These are phyloP conservation scores for Drosophila neocordata DNA, from an alignment of 1,140 invertebrate genomes.

Conservation along the genomic window DNA sequence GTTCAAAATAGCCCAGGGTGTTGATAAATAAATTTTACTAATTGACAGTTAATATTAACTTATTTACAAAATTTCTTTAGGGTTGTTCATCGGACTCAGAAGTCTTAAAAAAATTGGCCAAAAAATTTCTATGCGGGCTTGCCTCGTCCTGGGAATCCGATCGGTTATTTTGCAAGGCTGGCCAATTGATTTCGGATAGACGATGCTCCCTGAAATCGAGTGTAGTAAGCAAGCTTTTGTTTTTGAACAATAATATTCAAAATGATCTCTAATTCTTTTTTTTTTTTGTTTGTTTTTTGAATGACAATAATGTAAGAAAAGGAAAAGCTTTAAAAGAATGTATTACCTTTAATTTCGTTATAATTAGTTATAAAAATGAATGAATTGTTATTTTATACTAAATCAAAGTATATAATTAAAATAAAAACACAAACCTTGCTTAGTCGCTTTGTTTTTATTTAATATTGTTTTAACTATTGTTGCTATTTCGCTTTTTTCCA, in stretches of 20 bases:
- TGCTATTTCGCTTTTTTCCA: background rate
- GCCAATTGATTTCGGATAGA: background rate
- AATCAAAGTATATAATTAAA: too few relatives aligned
- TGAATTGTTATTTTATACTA: too few relatives aligned
- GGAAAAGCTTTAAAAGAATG: background rate
- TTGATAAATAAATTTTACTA: background rate
- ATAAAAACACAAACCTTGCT: too few relatives aligned
- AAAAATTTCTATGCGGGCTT: slow-evolving; percentile 3
- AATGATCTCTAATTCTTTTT: background rate
- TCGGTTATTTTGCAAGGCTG: slow-evolving; percentile 1
- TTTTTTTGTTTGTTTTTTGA: background rate
- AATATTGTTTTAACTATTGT: too few relatives aligned
- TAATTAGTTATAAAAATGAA: too few relatives aligned
- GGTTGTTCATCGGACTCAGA: background rate
- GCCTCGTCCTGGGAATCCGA: slow-evolving; percentile 2
- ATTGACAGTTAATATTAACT: background rate
- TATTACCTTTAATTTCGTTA: too few relatives aligned
- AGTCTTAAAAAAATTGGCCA: background rate
- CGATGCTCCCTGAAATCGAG: background rate
- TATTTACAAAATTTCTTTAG: background rate
- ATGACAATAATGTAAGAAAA: background rate
- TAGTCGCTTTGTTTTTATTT: too few relatives aligned
- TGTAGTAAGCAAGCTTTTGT: background rate
- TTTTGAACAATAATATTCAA: background rate
- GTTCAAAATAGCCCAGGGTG: background rate